Percentiles rank a stretch among this genome's conserved stretches.
Conservation (phyloP, 2,113 vertebrate genomes). For the Dasyornis broadbenti region DNA sequence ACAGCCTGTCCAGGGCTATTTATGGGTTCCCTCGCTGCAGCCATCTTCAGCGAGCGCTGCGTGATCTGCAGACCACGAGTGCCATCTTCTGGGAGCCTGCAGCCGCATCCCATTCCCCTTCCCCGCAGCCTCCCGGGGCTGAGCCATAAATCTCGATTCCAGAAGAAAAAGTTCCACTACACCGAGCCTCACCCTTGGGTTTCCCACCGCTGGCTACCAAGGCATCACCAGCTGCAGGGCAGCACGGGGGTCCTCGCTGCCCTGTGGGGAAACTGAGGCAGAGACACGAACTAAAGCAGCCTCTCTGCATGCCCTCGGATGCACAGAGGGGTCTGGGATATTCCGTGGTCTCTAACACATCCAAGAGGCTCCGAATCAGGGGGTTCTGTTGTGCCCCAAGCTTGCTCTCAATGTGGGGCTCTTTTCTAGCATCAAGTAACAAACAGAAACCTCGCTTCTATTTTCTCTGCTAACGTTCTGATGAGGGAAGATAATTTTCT, state of each 20-base stretch:
- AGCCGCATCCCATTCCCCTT: not conserved
- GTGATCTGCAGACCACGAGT: conserved; percentile 28
- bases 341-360: not conserved
- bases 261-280: not conserved
- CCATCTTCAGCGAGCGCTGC: rapidly evolving
- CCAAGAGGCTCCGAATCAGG: not conserved
- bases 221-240: not conserved
- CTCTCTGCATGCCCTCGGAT: rapidly evolving
- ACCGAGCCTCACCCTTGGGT: not conserved
- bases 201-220: not conserved
- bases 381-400: not conserved
- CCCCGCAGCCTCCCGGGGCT: not conserved
- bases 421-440: not conserved
- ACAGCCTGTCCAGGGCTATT: conserved; percentile 23
- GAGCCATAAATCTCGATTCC: not conserved
- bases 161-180: not conserved
- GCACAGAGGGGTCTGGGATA: not conserved
- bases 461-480: not conserved
- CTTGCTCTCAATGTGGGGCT: not conserved
- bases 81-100: conserved; percentile 44
- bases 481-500: not conserved
- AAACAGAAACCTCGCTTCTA: not conserved
- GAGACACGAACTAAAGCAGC: rapidly evolving
- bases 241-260: not conserved
- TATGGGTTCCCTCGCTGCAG: not conserved